Evolutionary conservation across 2,888 invertebrate genomes (phyloP), one percentile per base, ranked within the genome.

Genomic region (Neoaliturus tenellus): DNA sequence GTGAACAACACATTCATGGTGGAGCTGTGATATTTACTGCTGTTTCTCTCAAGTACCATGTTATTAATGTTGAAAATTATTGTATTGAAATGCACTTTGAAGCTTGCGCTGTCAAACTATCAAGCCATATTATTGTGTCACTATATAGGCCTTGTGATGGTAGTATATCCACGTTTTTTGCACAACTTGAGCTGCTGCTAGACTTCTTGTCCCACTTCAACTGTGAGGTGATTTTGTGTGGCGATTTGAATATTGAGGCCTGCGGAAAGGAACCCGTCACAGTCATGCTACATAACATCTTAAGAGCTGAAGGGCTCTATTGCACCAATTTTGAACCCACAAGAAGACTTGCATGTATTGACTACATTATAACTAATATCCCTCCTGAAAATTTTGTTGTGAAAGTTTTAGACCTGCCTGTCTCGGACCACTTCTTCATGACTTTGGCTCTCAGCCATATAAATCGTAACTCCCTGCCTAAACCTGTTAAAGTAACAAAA

Each of bases 221-320:
- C 12, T 39, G 71, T 71, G 35, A 71, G 4, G 17, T 71, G n/a
- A 41, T 71, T 12, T 20, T 71, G 35, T 71, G 71, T 71, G 71
- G 71, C 20, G 71, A 71, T 20, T 41, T 71, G 12, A 71, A 71
- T 20, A 71, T 71, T 71, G 39, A 71, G 23, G 71, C 71, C 41
- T n/a, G 39, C 1, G 39, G 39, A n/a, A 6, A 20, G 20, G 20
- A 71, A 23, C 71, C 23, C n/a, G 17, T 17, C 12, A 69, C 69
- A 4, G 35, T 69, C 12, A 31, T 4, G 33, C 20, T 69, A 33
- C 69, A 69, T n/a, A 69, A 69, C 35, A 33, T 35, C 20, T n/a
- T 69, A 10, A 69, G 69, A 35, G 25, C 69, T 33, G 69, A 25
- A 17, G 71, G 39, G 23, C 1, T 39, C 5, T 39, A 39, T 4